Conservation (phyloP, 2,113 vertebrate genomes). For the Rutilus rutilus region DNA sequence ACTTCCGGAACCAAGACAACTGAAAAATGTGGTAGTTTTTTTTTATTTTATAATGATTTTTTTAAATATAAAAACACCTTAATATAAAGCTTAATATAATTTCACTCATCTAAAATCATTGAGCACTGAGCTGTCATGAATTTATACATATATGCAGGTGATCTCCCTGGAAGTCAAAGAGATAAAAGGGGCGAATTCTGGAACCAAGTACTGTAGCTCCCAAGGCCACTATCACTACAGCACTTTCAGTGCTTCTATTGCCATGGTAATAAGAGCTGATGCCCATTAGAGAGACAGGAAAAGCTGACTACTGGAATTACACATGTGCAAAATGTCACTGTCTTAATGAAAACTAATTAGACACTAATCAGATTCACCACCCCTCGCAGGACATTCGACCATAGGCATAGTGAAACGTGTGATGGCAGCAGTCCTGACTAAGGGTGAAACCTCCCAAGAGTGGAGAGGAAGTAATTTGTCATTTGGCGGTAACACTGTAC, state of each 20-base stretch:
- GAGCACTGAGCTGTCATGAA: not conserved
- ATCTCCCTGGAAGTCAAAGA: not conserved
- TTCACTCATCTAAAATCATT: not conserved
- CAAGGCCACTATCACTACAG: not conserved
- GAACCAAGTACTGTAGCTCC: not conserved
- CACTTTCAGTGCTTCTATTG: not conserved
- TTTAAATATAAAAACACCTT: not conserved
- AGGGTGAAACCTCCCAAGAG: not conserved
- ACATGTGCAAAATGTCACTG: not conserved
- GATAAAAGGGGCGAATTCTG: not conserved
- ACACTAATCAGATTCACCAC: conserved; percentile 4
- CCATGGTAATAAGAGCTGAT: not conserved
- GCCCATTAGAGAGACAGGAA: not conserved
- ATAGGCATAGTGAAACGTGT: not conserved
- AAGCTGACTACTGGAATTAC: not conserved
- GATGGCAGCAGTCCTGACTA: not conserved
- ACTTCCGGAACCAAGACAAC: not conserved
- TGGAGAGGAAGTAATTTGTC: conserved; percentile 6
- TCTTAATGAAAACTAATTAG: not conserved
- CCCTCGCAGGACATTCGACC: not conserved
- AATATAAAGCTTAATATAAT: not conserved
- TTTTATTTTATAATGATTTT: not conserved
- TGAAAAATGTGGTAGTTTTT: not conserved
- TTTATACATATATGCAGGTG: not conserved
- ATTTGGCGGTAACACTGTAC: not conserved